Evolutionary conservation across 2,888 invertebrate genomes (phyloP).

Genomic region (Deilephila porcellus): DNA sequence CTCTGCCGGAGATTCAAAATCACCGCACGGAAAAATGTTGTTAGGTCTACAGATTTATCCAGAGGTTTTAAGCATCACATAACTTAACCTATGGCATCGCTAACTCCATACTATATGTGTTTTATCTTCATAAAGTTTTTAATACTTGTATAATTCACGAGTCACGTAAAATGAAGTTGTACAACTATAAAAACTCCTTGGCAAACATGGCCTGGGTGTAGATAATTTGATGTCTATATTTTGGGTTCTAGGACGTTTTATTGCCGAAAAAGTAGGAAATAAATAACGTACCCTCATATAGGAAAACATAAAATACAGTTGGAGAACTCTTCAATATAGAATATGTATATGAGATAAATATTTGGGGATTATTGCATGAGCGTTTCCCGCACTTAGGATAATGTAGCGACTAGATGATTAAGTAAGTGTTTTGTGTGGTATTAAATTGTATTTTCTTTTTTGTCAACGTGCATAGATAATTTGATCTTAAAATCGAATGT

Average conservation of each 20-base stretch:
- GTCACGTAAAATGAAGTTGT: not conserved
- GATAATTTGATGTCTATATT: not conserved
- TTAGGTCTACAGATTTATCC: no score
- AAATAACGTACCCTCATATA: slow-evolving; percentile 5
- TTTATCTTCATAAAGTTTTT: no score
- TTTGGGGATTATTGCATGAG: not conserved
- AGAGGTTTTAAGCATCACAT: no score
- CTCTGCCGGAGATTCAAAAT: no score
- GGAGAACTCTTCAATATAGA: not conserved
- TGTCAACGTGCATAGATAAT: no score
- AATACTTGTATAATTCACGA: not conserved
- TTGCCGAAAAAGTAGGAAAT: not conserved
- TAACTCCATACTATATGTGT: no score
- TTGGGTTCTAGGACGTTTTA: not conserved
- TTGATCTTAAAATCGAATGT: no score
- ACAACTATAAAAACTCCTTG: not conserved
- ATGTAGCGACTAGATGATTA: not conserved
- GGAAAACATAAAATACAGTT: not conserved
- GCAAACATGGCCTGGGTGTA: not conserved
- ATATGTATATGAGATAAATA: not conserved
- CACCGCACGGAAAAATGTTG: no score
- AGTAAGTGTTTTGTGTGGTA: no score
- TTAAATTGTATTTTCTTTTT: no score
- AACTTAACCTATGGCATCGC: no score
- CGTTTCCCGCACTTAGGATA: not conserved